These are phyloP conservation scores for Melinaea marsaeus DNA, from an alignment of 2,888 invertebrate genomes.

Conservation along the genomic window DNA sequence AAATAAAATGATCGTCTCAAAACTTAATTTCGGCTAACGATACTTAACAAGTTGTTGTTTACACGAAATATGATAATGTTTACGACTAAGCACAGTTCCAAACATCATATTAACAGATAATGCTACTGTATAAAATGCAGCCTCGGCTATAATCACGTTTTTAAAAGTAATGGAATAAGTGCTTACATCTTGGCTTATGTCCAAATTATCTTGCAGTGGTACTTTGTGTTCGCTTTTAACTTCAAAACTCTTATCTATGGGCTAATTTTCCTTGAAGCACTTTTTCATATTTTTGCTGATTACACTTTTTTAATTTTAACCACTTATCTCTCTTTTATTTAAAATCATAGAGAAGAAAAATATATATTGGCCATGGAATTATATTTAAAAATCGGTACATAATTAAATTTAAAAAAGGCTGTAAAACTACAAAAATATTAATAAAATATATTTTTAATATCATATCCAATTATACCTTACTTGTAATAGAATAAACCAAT, in stretches of 20 bases:
- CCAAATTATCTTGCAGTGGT: conserved; percentile 30
- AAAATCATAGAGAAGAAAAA: not conserved
- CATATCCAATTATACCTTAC: no score
- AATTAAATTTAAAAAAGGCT: not conserved
- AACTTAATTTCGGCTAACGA: no score
- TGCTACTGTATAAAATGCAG: conserved; percentile 15
- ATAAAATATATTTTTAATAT: no score
- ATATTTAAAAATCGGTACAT: not conserved
- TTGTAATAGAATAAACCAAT: no score
- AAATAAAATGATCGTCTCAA: no score
- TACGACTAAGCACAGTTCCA: not conserved
- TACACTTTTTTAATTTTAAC: not conserved
- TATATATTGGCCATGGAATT: not conserved
- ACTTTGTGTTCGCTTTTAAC: conserved; percentile 20
- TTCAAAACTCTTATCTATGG: conserved; percentile 26
- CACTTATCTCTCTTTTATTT: not conserved
- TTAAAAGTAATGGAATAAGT: conserved; percentile 30
- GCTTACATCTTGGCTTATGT: conserved; percentile 29
- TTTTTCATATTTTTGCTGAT: conserved; percentile 32
- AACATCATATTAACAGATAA: conserved; percentile 11
- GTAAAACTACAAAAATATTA: no score
- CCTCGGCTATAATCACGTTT: conserved; percentile 30
- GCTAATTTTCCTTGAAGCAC: conserved; percentile 26
- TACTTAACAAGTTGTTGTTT: not conserved
- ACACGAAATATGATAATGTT: not conserved